Evolutionary conservation across 2,797 vertebrate species (phyloP), one percentile per base, ranked within the genome.

Genomic region (Arremon aurantiirostris): DNA sequence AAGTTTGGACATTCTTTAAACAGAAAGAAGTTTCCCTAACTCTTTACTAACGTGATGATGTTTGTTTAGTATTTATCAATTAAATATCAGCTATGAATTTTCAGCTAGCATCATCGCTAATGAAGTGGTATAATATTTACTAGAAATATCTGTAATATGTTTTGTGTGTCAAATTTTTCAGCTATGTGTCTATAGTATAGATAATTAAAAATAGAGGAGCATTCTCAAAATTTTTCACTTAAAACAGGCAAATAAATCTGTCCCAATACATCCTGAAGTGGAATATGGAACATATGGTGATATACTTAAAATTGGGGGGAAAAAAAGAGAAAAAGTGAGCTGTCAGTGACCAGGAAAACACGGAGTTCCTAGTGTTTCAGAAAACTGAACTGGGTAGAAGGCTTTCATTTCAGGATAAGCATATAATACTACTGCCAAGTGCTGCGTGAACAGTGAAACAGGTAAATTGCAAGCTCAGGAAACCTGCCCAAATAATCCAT

Each of bases 161-260:
- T 46, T 81, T 50, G 21, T 69, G 37, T 28, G 21, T 32, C n/a
- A 14, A 27, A 18, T 55, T 85, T 87, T 82, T 91, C 37, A 85
- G 30, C 14, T 71, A n/a, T 1, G 0, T 46, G 52, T 6, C 49
- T 90, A 35, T 42, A 72, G n/a, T 24, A 56, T 8, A 82, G 37
- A 50, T 60, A 47, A 89, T 6, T 84, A 50, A 69, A 59, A 73
- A 70, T 4, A 73, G n/a, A 11, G 19, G 24, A 88, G 69, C 7
- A 30, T 72, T 88, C 50, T 55, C 0, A 0, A 44, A 81, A 24
- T 85, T 26, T 65, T 32, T 66, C 27, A 69, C 35, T 27, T 73
- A 37, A 30, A 30, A 70, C 9, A 76, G 63, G 12, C 27, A 35
- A 90, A 90, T 87, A 95, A 93, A 82, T 69, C 32, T 73, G 22